phyloP scores from a whole-genome alignment of 2,797 vertebrate genomes.

The Gymnopithys bicolor region DNA sequence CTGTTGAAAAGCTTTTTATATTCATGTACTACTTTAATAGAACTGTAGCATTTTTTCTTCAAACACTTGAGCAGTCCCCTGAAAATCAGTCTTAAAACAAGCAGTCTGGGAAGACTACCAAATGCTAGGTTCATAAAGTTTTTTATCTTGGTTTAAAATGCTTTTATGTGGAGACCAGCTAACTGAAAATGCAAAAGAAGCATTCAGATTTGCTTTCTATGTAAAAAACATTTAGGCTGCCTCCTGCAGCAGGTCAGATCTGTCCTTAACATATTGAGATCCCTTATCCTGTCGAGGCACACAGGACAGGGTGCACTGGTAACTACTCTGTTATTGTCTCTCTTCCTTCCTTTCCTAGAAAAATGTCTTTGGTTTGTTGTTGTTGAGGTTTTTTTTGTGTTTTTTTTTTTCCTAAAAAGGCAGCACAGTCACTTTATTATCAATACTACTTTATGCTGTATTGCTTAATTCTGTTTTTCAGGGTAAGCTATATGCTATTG shows the following conservation, averaged over 20 bases:
- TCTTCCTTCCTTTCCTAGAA: background rate
- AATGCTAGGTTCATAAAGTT: background rate
- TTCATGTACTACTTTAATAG: background rate
- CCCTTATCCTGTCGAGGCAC: background rate
- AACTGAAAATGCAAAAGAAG: background rate
- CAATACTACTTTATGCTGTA: background rate
- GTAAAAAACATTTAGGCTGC: background rate
- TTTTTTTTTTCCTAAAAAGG: background rate
- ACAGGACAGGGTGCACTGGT: background rate
- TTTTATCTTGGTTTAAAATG: background rate
- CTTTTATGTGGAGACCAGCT: background rate
- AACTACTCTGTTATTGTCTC: background rate
- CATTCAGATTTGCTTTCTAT: background rate
- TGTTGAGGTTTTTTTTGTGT: background rate
- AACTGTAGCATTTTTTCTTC: background rate
- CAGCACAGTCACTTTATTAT: background rate
- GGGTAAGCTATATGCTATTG: background rate
- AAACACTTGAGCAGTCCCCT: background rate
- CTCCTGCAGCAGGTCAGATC: background rate
- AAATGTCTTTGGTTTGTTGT: background rate
- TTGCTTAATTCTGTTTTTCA: background rate
- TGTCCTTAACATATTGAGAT: fast-evolving
- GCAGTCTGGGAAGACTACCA: background rate
- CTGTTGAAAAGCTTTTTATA: background rate
- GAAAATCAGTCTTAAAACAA: background rate